Conservation (phyloP, 1,140 invertebrate species). For the Drosophila orena region DNA sequence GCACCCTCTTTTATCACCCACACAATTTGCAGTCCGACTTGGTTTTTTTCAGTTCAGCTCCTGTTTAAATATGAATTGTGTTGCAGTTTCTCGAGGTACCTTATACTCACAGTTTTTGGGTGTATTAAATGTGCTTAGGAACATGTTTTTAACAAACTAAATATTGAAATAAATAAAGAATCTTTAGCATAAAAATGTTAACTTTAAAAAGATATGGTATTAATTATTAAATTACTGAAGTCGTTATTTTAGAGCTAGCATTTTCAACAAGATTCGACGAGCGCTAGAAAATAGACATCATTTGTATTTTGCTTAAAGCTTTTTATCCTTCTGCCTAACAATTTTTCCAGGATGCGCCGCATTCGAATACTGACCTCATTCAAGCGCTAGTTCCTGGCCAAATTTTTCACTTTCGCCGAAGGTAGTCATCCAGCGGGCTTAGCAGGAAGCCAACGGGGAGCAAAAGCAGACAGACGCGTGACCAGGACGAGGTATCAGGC, state of each 20-base stretch:
- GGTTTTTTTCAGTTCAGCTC: background rate
- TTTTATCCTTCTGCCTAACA: no score
- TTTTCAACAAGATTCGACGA: no score
- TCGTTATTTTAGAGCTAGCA: no score
- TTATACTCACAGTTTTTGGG: background rate
- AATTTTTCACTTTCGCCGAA: slow-evolving; percentile 57
- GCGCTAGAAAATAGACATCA: no score
- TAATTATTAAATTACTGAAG: no score
- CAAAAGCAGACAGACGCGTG: slow-evolving; percentile 29
- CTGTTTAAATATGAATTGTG: slow-evolving; percentile 55
- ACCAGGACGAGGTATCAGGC: slow-evolving; percentile 33
- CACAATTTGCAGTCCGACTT: slow-evolving; percentile 37
- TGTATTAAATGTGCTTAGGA: no score
- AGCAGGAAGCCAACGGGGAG: background rate
- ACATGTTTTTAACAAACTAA: no score
- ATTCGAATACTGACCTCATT: background rate
- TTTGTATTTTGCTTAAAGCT: no score
- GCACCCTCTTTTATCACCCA: slow-evolving; percentile 17
- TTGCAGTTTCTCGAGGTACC: slow-evolving; percentile 25
- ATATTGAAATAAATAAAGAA: no score
- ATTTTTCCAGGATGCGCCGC: background rate
- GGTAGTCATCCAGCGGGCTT: background rate
- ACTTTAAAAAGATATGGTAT: no score
- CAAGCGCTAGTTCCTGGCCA: slow-evolving; percentile 14
- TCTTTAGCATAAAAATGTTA: no score